Percentiles rank a stretch among this genome's conserved stretches.
Evolutionary conservation across 2,888 invertebrate genomes (phyloP).

Genomic region (Volucella inflata): DNA sequence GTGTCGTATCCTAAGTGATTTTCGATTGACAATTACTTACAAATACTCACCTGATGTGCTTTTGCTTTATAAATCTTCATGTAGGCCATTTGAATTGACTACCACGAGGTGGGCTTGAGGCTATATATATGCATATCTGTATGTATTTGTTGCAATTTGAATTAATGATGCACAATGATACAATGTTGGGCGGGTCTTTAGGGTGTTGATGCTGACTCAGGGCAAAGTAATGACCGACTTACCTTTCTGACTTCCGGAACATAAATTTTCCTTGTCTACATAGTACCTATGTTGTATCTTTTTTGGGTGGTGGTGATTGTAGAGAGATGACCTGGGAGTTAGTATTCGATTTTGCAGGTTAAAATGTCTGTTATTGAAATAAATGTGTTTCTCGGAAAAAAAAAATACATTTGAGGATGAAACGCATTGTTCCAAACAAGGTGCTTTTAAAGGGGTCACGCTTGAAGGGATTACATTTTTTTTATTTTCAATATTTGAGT

Average conservation of each 20-base stretch:
- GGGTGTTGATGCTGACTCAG: background rate
- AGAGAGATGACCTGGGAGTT: no score
- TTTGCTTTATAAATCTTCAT: constrained; percentile 33
- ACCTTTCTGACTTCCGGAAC: constrained; percentile 7
- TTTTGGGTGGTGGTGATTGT: no score
- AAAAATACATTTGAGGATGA: no score
- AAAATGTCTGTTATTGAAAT: no score
- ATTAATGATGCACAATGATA: background rate
- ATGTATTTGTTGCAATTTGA: constrained; percentile 12
- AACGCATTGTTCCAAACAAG: no score
- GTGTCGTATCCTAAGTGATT: constrained; percentile 63
- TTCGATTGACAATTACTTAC: constrained; percentile 60
- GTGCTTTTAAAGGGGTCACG: no score
- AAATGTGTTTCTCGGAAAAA: no score
- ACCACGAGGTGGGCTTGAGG: background rate
- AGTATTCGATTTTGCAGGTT: no score
- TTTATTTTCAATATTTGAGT: no score
- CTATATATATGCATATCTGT: background rate
- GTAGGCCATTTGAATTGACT: constrained; percentile 19
- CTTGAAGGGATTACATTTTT: no score
- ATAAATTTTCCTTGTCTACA: no score
- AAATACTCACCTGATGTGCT: constrained; percentile 31
- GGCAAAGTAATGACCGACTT: constrained; percentile 17
- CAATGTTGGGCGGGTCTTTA: background rate
- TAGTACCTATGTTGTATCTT: no score